Evolutionary conservation across 2,888 invertebrate species (phyloP), one percentile per base, ranked within the genome.

Genomic region (Lithophane ornitopus): DNA sequence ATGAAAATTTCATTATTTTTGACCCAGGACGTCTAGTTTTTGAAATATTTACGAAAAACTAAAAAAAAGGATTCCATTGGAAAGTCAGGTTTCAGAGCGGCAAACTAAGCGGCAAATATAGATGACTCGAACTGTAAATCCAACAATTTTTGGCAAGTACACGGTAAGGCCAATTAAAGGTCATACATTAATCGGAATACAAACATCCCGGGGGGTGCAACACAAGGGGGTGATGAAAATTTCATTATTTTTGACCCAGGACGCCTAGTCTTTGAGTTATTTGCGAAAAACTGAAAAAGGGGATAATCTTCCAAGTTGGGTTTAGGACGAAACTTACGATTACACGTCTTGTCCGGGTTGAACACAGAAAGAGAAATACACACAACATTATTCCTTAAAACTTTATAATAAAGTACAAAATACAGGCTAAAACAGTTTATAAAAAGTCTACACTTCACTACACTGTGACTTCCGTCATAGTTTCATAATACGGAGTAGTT

Each of bases 401-500:
- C 8, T 0, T 19, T 41, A 56, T 28, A 9, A 70, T 28, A 59
- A 26, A 52, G 12, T 41, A 74, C 8, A 22, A 80, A 80, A 62
- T 34, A 74, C 16, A 62, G 41, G 41, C 14, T n/a, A 52, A 79
- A 46, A 34, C 46, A 12, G 26, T n/a, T 59, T 34, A 44, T 6
- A 8, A 26, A 59, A 59, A 22, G 2, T 19, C 22, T 66, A 19
- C 11, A 3, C 19, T 22, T 49, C 49, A 49, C 49, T 22, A 0
- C 49, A 19, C 19, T 49, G 11, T 28, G 3, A 1, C 0, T n/a
- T 34, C 69, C 1, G 34, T 46, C 3, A 49, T 16, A 46, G 26
- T 22, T 16, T 65, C 26, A 59, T 80, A 19, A 58, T 46, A 41
- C 1, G 73, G 52, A n/a, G 63, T 63, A 46, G 49, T 74, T n/a